Base-by-base conservation (phyloP, 1,140 invertebrate species). In the Neodiprion fabricii region DNA sequence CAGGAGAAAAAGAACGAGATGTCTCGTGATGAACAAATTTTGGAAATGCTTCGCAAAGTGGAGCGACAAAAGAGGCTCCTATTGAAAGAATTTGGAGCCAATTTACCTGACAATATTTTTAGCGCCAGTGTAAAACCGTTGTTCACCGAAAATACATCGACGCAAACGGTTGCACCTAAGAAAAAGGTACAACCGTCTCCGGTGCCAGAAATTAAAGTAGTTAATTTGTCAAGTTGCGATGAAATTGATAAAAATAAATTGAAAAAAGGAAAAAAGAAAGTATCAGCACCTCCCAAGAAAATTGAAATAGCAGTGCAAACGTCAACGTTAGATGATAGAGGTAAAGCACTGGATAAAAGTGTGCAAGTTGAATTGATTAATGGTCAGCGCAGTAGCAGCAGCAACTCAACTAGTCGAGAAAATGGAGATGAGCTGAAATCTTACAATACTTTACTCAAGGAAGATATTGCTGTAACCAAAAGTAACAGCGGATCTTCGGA, bases 31-130 rank as follows among this genome's bases (percentile, higher is more conserved):
- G 83, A 84, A 72, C 82, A 87, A 74, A 84, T 87, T 77, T 75
- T 85, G 7, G 80, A 86, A 61, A 79, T 85, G 77, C 73, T 88
- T 5, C 79, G 83, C 66, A 86, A 84, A 75, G 77, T 88, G 12
- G 87, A 88, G 67, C 81, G 78, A 9, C 83, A 83, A 71, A 88
- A 86, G 67, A 79, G 82, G 70, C 67, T 81, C 12, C 71, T 88
- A 10, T 76, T 86, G 12, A 69, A 83, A 71, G 86, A 88, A 75
- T 87, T 84, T 71, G 85, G 86, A 1, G 74, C 75, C 12, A 76
- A 82, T 75, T 79, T 88, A 47, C 85, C 87, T 5, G 80, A 85
- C 48, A 79, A 81, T 21, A 81, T 88, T 73, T 84, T 84, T 23
- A 83, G 80, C 23, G 81, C 79, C 10, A 83, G 83, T 69, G 72